A percentile compares a stretch with the other conserved stretches of the same genome.
These are phyloP conservation scores for Thymallus thymallus DNA, from an alignment of 2,113 vertebrate species.

Conservation along the genomic window DNA sequence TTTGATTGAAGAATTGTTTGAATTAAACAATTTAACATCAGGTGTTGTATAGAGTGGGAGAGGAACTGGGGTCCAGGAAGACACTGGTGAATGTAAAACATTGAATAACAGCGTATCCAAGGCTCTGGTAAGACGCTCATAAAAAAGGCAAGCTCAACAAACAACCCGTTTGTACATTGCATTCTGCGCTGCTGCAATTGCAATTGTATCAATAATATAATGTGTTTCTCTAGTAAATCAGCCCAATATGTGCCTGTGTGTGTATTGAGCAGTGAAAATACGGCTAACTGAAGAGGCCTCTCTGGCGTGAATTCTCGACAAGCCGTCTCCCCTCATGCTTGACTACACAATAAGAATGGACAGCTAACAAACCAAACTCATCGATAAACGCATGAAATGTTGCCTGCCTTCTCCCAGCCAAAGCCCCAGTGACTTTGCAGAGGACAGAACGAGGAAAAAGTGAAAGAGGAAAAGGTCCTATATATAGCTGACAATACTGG, in stretches of 20 bases:
- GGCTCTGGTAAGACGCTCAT: background rate
- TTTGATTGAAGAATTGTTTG: background rate
- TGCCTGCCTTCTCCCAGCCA: slow-evolving; percentile 63
- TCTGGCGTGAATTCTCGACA: slow-evolving; percentile 49
- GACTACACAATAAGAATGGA: slow-evolving; percentile 69
- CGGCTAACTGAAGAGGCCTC: slow-evolving; percentile 24
- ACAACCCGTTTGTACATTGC: slow-evolving; percentile 34
- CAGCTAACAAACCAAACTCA: slow-evolving; percentile 61
- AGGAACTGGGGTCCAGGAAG: slow-evolving; percentile 14
- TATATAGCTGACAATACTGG: slow-evolving; percentile 97
- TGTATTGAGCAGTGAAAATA: slow-evolving; percentile 42
- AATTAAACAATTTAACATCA: background rate
- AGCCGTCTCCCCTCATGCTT: slow-evolving; percentile 40
- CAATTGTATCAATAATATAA: slow-evolving; percentile 59
- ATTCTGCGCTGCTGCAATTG: slow-evolving; percentile 33
- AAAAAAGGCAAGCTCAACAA: slow-evolving; percentile 38
- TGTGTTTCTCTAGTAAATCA: slow-evolving; percentile 39
- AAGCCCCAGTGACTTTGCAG: slow-evolving; percentile 74
- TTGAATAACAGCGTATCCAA: too few relatives aligned
- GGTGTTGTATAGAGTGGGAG: slow-evolving; percentile 19
- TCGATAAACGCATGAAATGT: slow-evolving; percentile 62
- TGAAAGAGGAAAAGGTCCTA: slow-evolving; percentile 72
- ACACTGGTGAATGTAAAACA: too few relatives aligned
- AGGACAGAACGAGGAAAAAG: slow-evolving; percentile 21
- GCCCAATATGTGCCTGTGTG: slow-evolving; percentile 23